Evolutionary conservation across 2,888 invertebrate species (phyloP).

Genomic region (Coelinius sp.): DNA sequence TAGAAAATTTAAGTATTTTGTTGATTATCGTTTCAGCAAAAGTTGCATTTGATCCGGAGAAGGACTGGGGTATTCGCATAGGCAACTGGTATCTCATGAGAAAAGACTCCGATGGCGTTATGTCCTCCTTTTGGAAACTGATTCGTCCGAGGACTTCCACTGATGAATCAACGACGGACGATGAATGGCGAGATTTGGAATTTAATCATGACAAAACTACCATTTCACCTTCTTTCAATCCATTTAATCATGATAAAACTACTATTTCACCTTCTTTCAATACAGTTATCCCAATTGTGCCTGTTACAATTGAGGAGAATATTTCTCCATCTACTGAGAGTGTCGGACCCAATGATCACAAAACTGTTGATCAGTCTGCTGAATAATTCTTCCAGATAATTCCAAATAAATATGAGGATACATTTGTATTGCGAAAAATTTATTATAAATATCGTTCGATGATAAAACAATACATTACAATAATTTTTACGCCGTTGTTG

Average conservation of each 20-base stretch:
- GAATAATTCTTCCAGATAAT: background rate
- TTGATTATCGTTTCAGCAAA: conserved; percentile 47
- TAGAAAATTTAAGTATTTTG: background rate
- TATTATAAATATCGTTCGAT: conserved; percentile 57
- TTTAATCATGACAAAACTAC: background rate
- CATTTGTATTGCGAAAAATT: conserved; percentile 58
- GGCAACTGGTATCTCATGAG: conserved; percentile 61
- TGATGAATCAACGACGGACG: conserved; percentile 19
- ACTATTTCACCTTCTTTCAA: background rate
- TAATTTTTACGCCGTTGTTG: conserved; percentile 59
- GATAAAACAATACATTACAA: conserved; percentile 58
- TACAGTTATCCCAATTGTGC: background rate
- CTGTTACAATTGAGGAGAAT: background rate
- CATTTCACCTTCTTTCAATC: background rate
- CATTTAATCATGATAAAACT: background rate
- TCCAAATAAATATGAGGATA: background rate
- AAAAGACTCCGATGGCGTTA: conserved; percentile 31
- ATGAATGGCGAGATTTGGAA: conserved; percentile 33
- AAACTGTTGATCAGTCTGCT: conserved; percentile 26
- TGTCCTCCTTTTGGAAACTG: background rate
- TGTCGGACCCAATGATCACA: background rate
- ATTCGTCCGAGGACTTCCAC: conserved; percentile 15
- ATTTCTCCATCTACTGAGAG: background rate
- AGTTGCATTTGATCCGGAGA: conserved; percentile 53
- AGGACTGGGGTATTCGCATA: conserved; percentile 59